Evolutionary conservation across 2,113 vertebrate genomes (phyloP).

Genomic region (Talpa occidentalis): DNA sequence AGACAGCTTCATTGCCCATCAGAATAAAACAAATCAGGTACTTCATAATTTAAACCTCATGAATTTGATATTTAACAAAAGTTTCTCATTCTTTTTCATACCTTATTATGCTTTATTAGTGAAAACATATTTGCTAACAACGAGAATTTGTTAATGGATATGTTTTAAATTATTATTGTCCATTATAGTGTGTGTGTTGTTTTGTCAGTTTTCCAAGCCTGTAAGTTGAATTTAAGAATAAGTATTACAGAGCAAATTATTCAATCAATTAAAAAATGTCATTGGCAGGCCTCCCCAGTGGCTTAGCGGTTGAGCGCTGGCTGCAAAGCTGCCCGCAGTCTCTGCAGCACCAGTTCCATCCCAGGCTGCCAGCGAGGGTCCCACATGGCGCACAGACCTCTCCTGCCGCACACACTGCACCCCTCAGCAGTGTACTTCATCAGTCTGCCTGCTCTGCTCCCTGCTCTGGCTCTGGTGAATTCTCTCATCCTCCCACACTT

Average conservation of each 20-base stretch:
- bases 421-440: no score
- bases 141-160: neutral
- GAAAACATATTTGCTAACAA: conserved; percentile 23
- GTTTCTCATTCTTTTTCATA: conserved; percentile 1
- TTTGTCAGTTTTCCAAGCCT: conserved; percentile 22
- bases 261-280: neutral
- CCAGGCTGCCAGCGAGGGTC: no score
- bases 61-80: neutral
- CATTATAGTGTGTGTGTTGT: neutral
- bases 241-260: neutral
- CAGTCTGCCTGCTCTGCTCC: no score
- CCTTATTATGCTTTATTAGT: neutral
- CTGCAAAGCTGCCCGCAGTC: no score
- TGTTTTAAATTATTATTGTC: neutral
- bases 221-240: neutral
- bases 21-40: neutral
- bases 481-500: no score
- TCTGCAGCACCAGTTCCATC: no score
- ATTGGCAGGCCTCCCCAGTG: no score
- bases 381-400: no score
- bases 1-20: neutral
- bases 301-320: no score
- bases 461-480: no score
- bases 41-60: neutral
- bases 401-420: no score